Evolutionary conservation across 1,140 invertebrate species (phyloP).

Genomic region (Atta cephalotes): DNA sequence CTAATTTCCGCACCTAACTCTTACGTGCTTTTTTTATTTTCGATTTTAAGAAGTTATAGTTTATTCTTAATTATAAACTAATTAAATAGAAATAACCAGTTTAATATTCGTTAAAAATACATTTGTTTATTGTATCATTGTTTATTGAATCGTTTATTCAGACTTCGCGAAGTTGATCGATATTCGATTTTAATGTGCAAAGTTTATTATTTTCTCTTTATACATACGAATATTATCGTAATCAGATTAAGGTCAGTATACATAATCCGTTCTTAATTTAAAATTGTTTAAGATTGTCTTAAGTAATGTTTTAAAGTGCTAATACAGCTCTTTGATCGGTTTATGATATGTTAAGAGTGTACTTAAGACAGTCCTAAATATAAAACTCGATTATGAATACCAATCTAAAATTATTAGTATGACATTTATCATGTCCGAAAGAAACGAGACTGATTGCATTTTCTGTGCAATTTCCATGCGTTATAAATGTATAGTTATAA

Average conservation of each 20-base stretch:
- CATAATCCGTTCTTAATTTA: too few relatives aligned
- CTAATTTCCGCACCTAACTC: too few relatives aligned
- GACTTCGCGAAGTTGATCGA: neutral
- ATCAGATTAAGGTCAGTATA: neutral
- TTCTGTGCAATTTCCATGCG: neutral
- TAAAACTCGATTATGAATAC: too few relatives aligned
- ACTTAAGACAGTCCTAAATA: too few relatives aligned
- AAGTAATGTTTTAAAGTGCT: too few relatives aligned
- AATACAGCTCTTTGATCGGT: too few relatives aligned
- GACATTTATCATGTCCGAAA: neutral
- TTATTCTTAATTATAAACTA: neutral
- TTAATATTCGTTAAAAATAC: neutral
- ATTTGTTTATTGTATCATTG: neutral
- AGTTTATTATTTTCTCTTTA: neutral
- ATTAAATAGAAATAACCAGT: neutral
- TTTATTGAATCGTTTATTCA: neutral
- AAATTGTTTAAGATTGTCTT: too few relatives aligned
- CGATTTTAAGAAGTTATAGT: neutral
- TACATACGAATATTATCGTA: neutral
- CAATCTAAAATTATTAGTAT: neutral
- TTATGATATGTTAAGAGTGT: too few relatives aligned
- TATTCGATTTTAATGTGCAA: neutral
- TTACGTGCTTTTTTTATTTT: too few relatives aligned
- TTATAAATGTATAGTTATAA: constrained; percentile 12
- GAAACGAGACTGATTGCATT: neutral